These are phyloP conservation scores for Mycalesis mineus DNA, from an alignment of 2,888 invertebrate species.

Conservation along the genomic window DNA sequence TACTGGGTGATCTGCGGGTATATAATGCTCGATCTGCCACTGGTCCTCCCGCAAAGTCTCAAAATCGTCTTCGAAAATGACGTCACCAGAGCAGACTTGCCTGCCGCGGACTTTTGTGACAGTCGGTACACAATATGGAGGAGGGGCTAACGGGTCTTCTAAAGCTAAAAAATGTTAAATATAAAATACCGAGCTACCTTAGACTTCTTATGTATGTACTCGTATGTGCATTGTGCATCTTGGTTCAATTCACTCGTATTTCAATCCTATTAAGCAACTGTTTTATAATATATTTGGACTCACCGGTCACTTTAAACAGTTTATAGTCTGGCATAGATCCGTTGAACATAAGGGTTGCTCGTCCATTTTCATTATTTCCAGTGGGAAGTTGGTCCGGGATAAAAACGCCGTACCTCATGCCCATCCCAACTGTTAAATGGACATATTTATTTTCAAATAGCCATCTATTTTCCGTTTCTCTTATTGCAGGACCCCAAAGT, in stretches of 20 bases:
- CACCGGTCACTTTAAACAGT: neutral
- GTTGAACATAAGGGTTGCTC: neutral
- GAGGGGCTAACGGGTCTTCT: constrained; percentile 14
- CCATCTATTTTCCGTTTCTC: neutral
- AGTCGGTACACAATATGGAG: constrained; percentile 18
- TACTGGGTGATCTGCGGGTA: constrained; percentile 3
- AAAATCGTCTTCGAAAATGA: constrained; percentile 77
- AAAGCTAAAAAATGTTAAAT: constrained; percentile 9
- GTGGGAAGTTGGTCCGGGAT: neutral
- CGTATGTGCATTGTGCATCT: no score
- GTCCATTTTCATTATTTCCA: no score
- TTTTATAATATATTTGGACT: no score
- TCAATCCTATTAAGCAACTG: no score
- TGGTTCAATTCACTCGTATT: no score
- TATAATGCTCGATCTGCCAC: constrained; percentile 62
- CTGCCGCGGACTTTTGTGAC: constrained; percentile 35
- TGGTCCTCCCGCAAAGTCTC: constrained; percentile 38
- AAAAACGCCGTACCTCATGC: neutral
- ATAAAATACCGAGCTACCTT: no score
- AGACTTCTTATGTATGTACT: no score
- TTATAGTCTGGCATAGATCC: neutral
- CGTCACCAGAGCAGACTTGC: constrained; percentile 43
- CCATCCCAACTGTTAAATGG: neutral
- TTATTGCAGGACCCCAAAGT: neutral
- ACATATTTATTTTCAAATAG: neutral